Conservation (phyloP, 2,888 invertebrate species). For the Hybos culiciformis region DNA sequence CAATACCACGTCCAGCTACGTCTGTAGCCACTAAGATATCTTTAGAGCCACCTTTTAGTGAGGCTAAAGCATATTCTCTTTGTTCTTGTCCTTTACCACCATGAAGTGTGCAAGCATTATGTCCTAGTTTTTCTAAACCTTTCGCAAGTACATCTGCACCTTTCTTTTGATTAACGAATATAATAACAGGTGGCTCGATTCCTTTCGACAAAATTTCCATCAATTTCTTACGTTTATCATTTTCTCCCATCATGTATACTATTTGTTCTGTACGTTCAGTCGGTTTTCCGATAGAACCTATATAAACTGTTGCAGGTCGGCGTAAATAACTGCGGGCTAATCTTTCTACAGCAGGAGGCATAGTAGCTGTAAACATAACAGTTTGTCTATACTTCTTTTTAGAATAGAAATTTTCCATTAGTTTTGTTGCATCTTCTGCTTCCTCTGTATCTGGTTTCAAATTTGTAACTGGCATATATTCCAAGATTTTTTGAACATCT, state of each 20-base stretch:
- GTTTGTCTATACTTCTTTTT: constrained; percentile 97
- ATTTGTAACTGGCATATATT: constrained; percentile 96
- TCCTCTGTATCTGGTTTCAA: constrained; percentile 96
- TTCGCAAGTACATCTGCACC: constrained; percentile 96
- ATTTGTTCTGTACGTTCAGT: constrained; percentile 97
- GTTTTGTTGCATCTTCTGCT: constrained; percentile 83
- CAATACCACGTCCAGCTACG: constrained; percentile 99
- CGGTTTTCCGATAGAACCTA: constrained; percentile 93
- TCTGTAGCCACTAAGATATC: constrained; percentile 99
- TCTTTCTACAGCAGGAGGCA: constrained; percentile 96
- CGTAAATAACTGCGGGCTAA: constrained; percentile 88
- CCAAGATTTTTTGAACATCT: constrained; percentile 93
- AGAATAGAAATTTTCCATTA: constrained; percentile 86
- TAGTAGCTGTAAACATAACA: constrained; percentile 99
- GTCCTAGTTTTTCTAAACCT: constrained; percentile 91
- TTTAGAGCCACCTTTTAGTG: constrained; percentile 89
- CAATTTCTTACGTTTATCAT: constrained; percentile 91
- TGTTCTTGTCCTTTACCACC: constrained; percentile 99
- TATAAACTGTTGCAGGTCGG: constrained; percentile 93
- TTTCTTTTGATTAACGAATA: constrained; percentile 99
- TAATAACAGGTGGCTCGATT: constrained; percentile 94
- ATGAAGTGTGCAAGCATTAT: constrained; percentile 93
- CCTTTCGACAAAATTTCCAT: constrained; percentile 82
- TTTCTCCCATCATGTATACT: constrained; percentile 87
- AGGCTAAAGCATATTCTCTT: constrained; percentile 93